phyloP scores from a whole-genome alignment of 2,113 vertebrate genomes.

The Tetrax tetrax region DNA sequence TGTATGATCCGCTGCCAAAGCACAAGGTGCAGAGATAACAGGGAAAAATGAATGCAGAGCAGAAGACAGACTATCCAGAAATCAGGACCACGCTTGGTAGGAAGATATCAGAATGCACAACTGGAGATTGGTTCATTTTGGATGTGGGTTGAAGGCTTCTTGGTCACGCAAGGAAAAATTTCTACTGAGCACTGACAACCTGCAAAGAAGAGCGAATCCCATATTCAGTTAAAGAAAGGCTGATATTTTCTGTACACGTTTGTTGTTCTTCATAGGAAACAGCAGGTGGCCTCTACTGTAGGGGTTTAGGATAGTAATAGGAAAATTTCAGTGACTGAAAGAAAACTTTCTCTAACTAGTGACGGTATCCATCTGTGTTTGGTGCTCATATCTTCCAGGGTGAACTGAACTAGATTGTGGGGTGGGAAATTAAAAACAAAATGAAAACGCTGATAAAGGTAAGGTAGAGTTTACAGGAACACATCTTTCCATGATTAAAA shows the following conservation, averaged over 20 bases:
- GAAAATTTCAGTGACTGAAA: neutral
- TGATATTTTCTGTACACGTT: neutral
- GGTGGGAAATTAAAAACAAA: neutral
- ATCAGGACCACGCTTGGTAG: neutral
- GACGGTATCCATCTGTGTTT: neutral
- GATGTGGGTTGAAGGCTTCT: neutral
- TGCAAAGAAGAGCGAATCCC: neutral
- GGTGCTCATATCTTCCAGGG: neutral
- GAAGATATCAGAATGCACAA: neutral
- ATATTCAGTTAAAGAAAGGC: neutral
- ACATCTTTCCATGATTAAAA: neutral
- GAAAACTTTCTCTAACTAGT: neutral
- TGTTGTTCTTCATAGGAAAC: neutral
- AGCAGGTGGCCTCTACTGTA: neutral
- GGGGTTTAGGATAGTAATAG: neutral
- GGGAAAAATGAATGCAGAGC: neutral
- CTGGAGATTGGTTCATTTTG: neutral
- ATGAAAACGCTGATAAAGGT: neutral
- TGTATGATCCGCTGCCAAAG: neutral
- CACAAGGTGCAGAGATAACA: neutral
- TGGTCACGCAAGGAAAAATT: neutral
- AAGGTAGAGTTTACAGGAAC: neutral
- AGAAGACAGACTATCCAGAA: neutral
- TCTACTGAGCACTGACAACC: neutral
- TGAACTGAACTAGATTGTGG: neutral